Conservation (phyloP, 2,113 vertebrate genomes). For the Lanius collurio region DNA sequence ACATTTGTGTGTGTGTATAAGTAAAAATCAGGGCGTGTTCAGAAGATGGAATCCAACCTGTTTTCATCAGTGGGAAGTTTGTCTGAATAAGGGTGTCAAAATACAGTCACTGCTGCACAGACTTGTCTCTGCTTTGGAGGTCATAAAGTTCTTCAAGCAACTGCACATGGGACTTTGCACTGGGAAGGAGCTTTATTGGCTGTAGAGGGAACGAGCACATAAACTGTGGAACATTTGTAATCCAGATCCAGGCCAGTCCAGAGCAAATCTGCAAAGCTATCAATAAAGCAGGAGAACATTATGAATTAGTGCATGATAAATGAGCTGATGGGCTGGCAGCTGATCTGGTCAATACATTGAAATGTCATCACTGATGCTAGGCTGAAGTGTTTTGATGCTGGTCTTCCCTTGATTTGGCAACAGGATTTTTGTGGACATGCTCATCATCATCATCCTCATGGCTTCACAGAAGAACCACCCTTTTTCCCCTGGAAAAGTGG, state of each 20-base stretch:
- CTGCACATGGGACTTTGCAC: accelerated
- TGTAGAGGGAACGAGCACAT: accelerated
- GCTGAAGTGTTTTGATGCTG: neutral
- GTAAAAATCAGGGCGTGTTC: neutral
- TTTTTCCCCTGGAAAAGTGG: neutral
- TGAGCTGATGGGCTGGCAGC: neutral
- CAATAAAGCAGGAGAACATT: neutral
- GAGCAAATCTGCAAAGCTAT: neutral
- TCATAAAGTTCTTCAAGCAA: neutral
- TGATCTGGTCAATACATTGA: neutral
- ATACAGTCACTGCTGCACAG: neutral
- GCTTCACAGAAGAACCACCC: neutral
- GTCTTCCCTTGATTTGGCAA: neutral
- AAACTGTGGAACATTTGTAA: neutral
- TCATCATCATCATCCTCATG: neutral
- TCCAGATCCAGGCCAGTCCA: neutral
- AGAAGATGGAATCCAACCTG: neutral
- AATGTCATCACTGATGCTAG: neutral
- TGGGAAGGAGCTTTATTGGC: neutral
- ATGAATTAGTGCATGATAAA: neutral
- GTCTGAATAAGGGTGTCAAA: neutral
- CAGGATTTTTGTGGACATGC: neutral
- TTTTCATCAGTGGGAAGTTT: neutral
- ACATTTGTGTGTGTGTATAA: accelerated
- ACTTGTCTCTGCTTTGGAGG: neutral